Base-by-base conservation (phyloP, 2,797 vertebrate species). In the Hyperoplus immaculatus region DNA sequence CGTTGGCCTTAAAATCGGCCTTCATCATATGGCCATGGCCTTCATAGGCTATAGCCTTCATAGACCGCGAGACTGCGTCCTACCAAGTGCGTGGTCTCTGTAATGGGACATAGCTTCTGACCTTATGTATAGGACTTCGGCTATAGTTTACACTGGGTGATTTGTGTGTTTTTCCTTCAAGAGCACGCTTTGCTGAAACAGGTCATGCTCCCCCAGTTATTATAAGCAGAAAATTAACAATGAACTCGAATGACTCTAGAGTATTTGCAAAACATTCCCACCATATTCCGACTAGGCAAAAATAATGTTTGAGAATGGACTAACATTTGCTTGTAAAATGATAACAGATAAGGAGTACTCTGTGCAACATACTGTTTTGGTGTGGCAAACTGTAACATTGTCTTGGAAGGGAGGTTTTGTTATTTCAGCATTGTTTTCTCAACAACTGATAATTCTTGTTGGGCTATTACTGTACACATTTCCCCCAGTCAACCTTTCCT, bases 361-460 rank as follows among this genome's bases (percentile, higher is more conserved):
- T 59, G 62, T 36, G 36, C 29, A 50, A 70, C 45, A 46, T 70
- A 63, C 63, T 81, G 43, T 45, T 45, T 45, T 7, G 43, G 16
- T 61, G 43, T 69, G 43, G 3, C 18, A 70, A 71, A 77, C 47
- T 76, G 51, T 41, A 66, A 39, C 36, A 75, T 75, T 86, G 41
- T 80, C 41, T 38, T 21, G 68, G 53, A 57, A 57, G 50, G 42
- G 65, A 77, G 47, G 58, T 62, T 82, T 72, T 77, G 69, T 83
- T 80, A 77, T 87, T 89, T 77, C 55, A 86, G 46, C 36, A 14
- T 29, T 77, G 53, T 77, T 72, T 85, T 84, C 70, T 66, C 50
- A 71, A 61, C 41, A 68, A 39, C 46, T 51, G 38, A 65, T 10
- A 16, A 36, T 73, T 81, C 70, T 58, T 60, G 45, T 66, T 46